Evolutionary conservation across 2,113 vertebrate genomes (phyloP), one percentile per base, ranked within the genome.

Genomic region (Deroptyus accipitrinus): DNA sequence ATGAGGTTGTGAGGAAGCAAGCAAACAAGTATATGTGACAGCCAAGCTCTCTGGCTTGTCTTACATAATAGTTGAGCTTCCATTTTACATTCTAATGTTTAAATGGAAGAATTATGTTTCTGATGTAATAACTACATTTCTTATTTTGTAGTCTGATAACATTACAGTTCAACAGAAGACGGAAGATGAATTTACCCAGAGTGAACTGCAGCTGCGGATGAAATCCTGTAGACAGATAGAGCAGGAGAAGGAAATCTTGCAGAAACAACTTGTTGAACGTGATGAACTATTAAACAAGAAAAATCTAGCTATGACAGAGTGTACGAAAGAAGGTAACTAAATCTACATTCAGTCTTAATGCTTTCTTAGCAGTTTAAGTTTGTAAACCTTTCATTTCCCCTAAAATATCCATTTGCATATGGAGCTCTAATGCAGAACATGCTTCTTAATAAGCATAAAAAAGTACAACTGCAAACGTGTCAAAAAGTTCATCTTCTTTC

Each of bases 171-270:
- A 97, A 17, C 85, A 99, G 76, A 97, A 98, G 80, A 98, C 98
- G 89, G 98, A 98, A 77, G 98, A 96, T 80, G 98, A 98, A 33
- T 95, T 94, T 57, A 97, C 98, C 49, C 92, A 97, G 67, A 98
- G 97, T 92, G 97, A 98, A 96, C 97, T 98, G 54, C 97, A 96
- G 70, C 96, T 98, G 28, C 98, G 98, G 98, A 98, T 99, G 97
- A 98, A 98, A 91, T 98, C 97, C 23, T 99, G 98, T 97, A 98
- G 98, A 93, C 98, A 98, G 88, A 95, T 99, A 96, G 98, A 99
- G 95, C 96, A 97, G 86, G 99, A 99, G 95, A 99, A 99, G 67
- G 95, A 98, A 84, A 31, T 59, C 11, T 66, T 99, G 81, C 82
- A 98, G 70, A 97, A 97, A 83, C 94, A 98, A 55, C 91, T 98